These are phyloP conservation scores for Xiphophorus hellerii DNA, from an alignment of 2,113 vertebrate genomes.

Conservation along the genomic window DNA sequence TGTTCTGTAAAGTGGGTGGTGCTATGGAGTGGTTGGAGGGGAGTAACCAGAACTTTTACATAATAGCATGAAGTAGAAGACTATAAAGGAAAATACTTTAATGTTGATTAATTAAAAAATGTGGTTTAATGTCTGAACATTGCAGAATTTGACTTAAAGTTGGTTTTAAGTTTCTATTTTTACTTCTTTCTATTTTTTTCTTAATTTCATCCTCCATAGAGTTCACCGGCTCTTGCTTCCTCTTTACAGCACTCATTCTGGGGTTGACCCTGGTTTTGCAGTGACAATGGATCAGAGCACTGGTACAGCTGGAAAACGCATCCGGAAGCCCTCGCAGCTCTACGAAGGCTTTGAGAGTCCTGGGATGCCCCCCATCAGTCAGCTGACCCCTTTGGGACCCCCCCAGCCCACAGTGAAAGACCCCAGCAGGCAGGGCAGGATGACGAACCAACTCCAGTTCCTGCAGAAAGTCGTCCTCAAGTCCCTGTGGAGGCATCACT, in stretches of 20 bases:
- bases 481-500: slow-evolving; percentile 93
- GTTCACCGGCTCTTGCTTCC: slow-evolving; percentile 27
- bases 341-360: slow-evolving; percentile 93
- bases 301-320: slow-evolving; percentile 87
- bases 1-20: no score
- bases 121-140: not conserved
- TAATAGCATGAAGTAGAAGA: no score
- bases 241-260: slow-evolving; percentile 68
- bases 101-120: no score
- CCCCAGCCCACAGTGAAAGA: slow-evolving; percentile 85
- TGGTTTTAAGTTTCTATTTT: not conserved
- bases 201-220: not conserved
- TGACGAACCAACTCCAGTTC: slow-evolving; percentile 94
- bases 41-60: no score
- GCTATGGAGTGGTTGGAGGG: no score
- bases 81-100: no score
- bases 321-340: slow-evolving; percentile 91
- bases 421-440: slow-evolving; percentile 84
- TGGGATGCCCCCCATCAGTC: slow-evolving; percentile 81
- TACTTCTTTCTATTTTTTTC: not conserved
- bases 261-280: slow-evolving; percentile 63
- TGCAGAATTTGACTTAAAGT: not conserved
- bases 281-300: slow-evolving; percentile 79
- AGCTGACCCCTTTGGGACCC: slow-evolving; percentile 74
- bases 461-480: slow-evolving; percentile 92